Percentiles rank a stretch among this genome's conserved stretches.
Conservation (phyloP, 1,140 invertebrate species). For the Trachelipus rathkii region DNA sequence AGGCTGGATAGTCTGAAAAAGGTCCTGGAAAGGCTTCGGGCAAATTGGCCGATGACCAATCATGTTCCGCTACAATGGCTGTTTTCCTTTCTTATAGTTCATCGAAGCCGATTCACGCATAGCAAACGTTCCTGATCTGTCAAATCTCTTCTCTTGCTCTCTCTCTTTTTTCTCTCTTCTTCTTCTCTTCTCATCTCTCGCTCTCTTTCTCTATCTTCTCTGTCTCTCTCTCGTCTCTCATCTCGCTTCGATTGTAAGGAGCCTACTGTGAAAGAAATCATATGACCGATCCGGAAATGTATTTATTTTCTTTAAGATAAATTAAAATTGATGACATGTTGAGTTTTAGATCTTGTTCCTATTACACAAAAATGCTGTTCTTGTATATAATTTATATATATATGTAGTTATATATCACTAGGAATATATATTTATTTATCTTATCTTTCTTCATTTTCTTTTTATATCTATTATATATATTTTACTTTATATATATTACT, state of each 20-base stretch:
- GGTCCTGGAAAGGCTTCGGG: too few species aligned
- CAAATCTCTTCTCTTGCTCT: too few species aligned
- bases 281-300: neutral
- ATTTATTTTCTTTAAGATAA: neutral
- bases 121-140: neutral
- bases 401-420: too few species aligned
- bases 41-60: too few species aligned
- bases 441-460: too few species aligned
- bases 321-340: neutral
- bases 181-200: too few species aligned
- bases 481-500: too few species aligned
- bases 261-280: neutral
- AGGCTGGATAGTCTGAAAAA: neutral
- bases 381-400: neutral
- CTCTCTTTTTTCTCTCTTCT: too few species aligned
- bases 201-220: too few species aligned
- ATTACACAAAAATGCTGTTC: neutral
- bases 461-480: too few species aligned
- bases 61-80: neutral
- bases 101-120: neutral
- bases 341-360: neutral
- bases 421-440: too few species aligned
- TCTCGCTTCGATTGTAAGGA: neutral
- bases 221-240: too few species aligned
- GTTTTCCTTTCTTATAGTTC: neutral